A percentile compares a stretch with the other conserved stretches of the same genome.
These are phyloP conservation scores for Listronotus bonariensis DNA, from an alignment of 1,140 invertebrate species.

Conservation along the genomic window DNA sequence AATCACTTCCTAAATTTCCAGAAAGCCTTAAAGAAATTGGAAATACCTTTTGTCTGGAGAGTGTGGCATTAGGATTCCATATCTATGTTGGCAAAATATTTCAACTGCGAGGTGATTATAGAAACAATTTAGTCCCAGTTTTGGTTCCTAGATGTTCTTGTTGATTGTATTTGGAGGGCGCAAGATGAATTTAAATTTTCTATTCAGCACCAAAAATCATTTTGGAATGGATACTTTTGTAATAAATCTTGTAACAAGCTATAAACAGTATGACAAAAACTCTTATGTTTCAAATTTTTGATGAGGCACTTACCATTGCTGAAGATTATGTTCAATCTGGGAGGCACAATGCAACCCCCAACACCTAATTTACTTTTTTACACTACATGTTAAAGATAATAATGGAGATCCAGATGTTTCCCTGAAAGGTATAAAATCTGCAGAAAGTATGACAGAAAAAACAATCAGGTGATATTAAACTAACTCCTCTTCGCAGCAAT, in stretches of 20 bases:
- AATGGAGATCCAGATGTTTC: constrained; percentile 1
- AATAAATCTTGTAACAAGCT: constrained; percentile 46
- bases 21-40: constrained; percentile 24
- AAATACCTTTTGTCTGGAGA: constrained; percentile 46
- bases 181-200: constrained; percentile 51
- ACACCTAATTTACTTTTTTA: constrained; percentile 28
- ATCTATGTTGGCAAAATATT: constrained; percentile 41
- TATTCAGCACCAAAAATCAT: constrained; percentile 42
- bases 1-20: constrained; percentile 22
- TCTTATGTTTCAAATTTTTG: constrained; percentile 37
- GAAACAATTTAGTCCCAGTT: constrained; percentile 49
- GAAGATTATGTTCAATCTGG: constrained; percentile 38
- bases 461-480: not conserved
- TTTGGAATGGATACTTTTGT: constrained; percentile 49
- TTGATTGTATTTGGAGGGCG: constrained; percentile 51
- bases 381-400: constrained; percentile 5
- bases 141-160: constrained; percentile 51
- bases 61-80: constrained; percentile 47
- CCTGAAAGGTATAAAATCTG: not conserved
- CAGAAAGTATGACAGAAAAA: not conserved
- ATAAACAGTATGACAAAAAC: constrained; percentile 31
- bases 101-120: constrained; percentile 46
- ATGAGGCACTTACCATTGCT: constrained; percentile 35
- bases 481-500: not conserved
- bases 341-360: constrained; percentile 12